Percentiles rank a stretch among this genome's conserved stretches.
Evolutionary conservation across 2,888 invertebrate species (phyloP).

Genomic region (Lasioglossum pauxillum): DNA sequence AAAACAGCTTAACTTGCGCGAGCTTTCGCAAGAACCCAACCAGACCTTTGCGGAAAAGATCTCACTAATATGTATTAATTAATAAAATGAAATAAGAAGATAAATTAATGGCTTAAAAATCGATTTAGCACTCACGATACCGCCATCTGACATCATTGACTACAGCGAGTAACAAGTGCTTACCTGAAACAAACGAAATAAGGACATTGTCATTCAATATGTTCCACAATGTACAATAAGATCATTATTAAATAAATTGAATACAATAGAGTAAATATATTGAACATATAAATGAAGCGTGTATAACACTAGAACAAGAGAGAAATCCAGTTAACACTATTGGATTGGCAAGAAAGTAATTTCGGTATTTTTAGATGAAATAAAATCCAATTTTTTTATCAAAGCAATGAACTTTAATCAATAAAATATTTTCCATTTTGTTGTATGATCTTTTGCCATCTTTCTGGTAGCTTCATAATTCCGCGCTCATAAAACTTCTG

Average conservation of each 20-base stretch:
- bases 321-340: too few species aligned
- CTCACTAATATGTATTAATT: background rate
- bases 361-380: too few species aligned
- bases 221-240: background rate
- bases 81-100: background rate
- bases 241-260: background rate
- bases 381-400: too few species aligned
- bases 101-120: background rate
- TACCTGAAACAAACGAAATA: slow-evolving; percentile 73
- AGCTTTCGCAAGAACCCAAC: background rate
- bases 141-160: background rate
- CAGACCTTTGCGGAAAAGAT: background rate
- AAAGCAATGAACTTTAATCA: too few species aligned
- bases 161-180: slow-evolving; percentile 57
- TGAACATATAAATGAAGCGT: background rate
- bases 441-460: too few species aligned
- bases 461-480: too few species aligned
- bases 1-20: background rate
- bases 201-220: slow-evolving; percentile 33
- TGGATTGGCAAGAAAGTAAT: too few species aligned
- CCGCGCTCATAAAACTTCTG: too few species aligned
- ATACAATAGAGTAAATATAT: background rate
- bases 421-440: too few species aligned
- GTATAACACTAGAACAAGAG: background rate
- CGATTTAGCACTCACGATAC: slow-evolving; percentile 35